These are phyloP conservation scores for Drosophila planitibia DNA, from an alignment of 2,888 invertebrate genomes.

Conservation along the genomic window DNA sequence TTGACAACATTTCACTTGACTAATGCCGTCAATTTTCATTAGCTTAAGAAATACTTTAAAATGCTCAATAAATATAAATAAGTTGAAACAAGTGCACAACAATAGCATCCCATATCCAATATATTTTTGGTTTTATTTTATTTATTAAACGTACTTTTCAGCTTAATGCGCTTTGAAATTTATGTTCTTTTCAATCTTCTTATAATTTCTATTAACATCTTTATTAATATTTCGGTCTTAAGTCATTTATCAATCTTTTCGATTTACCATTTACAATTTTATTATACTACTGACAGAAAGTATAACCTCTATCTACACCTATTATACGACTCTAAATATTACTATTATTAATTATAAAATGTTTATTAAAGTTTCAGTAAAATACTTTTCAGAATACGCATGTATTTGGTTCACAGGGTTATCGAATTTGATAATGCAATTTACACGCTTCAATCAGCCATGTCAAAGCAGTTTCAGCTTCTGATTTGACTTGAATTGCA, in stretches of 20 bases:
- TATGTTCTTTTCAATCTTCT: not conserved
- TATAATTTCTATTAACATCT: not conserved
- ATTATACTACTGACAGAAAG: too few species aligned
- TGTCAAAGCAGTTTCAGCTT: not conserved
- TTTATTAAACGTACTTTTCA: not conserved
- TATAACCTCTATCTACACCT: too few species aligned
- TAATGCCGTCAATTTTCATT: not conserved
- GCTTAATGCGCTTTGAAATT: not conserved
- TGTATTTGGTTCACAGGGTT: constrained; percentile 3
- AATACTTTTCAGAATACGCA: not conserved
- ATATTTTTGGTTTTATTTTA: not conserved
- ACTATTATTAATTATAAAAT: not conserved
- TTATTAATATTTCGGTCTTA: not conserved
- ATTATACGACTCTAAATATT: not conserved
- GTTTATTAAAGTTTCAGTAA: too few species aligned
- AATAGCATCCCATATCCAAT: not conserved
- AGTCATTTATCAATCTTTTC: not conserved
- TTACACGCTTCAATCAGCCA: constrained; percentile 12
- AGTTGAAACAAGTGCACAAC: not conserved
- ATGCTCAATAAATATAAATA: not conserved
- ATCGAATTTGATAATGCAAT: constrained; percentile 11
- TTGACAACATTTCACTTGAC: not conserved
- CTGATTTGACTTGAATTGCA: not conserved
- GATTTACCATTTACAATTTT: not conserved
- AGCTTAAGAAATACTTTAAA: not conserved